Percentiles rank a stretch among this genome's conserved stretches.
Conservation (phyloP, 2,888 invertebrate species). For the Dryococelus australis region DNA sequence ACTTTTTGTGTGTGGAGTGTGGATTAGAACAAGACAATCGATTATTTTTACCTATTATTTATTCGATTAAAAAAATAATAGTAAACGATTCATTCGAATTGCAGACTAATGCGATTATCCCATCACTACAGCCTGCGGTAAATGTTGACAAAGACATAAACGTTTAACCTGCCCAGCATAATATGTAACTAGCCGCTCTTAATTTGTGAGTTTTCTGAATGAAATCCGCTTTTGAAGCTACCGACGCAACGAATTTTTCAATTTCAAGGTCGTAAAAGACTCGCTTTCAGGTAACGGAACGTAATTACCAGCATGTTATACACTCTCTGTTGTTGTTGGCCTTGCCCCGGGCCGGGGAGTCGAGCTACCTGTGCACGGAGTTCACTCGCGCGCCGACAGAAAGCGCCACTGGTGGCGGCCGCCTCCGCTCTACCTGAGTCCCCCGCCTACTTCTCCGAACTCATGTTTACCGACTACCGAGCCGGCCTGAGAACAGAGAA, state of each 20-base stretch:
- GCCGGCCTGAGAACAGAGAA: too few relatives aligned
- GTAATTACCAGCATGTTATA: background rate
- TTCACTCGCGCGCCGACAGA: background rate
- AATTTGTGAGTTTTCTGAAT: background rate
- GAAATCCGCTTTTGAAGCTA: background rate
- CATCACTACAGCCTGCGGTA: too few relatives aligned
- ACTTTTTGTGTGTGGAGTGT: too few relatives aligned
- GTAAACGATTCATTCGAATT: too few relatives aligned
- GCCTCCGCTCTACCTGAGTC: background rate
- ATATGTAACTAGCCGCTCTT: too few relatives aligned
- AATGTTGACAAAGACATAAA: too few relatives aligned
- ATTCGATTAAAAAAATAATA: too few relatives aligned
- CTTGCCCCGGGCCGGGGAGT: background rate
- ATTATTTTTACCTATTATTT: too few relatives aligned
- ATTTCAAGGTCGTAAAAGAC: conserved; percentile 7
- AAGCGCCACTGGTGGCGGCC: background rate
- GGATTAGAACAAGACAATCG: too few relatives aligned
- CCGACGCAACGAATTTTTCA: background rate
- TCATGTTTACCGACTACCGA: too few relatives aligned
- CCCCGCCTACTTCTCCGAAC: background rate
- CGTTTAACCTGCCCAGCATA: too few relatives aligned
- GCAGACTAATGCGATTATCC: too few relatives aligned
- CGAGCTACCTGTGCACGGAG: background rate
- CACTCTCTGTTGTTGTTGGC: background rate
- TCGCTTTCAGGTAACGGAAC: background rate